Evolutionary conservation across 2,888 invertebrate genomes (phyloP), one percentile per base, ranked within the genome.

Genomic region (Amphimallon solstitiale): DNA sequence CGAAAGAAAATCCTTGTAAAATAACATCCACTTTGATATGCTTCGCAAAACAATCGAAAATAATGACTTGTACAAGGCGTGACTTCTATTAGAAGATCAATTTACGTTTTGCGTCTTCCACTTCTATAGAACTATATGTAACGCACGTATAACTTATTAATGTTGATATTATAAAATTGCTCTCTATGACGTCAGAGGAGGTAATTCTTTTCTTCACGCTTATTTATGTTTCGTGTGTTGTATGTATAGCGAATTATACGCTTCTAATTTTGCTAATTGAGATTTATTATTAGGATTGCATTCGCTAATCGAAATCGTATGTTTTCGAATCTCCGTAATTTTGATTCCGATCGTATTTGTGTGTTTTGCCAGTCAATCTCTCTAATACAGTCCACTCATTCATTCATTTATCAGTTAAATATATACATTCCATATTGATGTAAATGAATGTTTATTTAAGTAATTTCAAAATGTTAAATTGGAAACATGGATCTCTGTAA

Each of bases 191-290:
- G 56, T 59, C 54, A 54, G 17, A 19, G 10, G 6, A 2, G 14
- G 17, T 59, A 59, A 59, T 59, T 59, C 56, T 12, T 43, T 29
- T 40, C 15, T 59, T 59, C 56, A 59, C 56, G 56, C 56, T 23
- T 59, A 43, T 59, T 59, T 59, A 7, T 23, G 14, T 59, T n/a
- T 59, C 29, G 43, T 37, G 43, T 37, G 15, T 19, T 12, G 12
- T 38, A n/a, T 10, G 19, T 29, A 59, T 40, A 43, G 43, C 15
- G 34, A 59, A 59, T 59, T 59, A 59, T n/a, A 59, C 43, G 43
- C 56, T 43, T 59, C 29, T 59, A 59, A 59, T 59, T 59, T 43
- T 15, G 43, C 43, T 45, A 59, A 43, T 59, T 59, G 15, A 29
- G 21, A 43, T 29, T 43, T 43, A 59, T 59, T 59, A 15, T 45